Conservation (phyloP, 2,113 vertebrate genomes). For the Ochotona princeps region DNA sequence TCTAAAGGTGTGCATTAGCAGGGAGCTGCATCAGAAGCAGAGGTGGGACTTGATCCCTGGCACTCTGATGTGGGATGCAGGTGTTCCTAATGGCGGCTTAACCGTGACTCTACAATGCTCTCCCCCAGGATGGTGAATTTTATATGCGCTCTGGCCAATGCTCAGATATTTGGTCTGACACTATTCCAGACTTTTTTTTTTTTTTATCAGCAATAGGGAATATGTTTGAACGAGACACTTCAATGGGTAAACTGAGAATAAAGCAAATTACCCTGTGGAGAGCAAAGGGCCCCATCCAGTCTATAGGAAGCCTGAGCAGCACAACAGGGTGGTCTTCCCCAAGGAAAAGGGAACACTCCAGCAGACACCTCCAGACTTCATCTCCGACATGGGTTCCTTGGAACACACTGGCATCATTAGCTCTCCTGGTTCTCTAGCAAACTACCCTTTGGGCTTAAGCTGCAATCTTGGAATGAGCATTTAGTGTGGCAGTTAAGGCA, state of each 20-base stretch:
- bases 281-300: not conserved
- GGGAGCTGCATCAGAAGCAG: too few species aligned
- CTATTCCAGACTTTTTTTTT: not conserved
- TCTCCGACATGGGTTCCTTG: too few species aligned
- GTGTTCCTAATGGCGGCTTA: too few species aligned
- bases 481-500: too few species aligned
- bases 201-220: not conserved
- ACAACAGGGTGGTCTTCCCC: not conserved
- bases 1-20: too few species aligned
- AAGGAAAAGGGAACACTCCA: not conserved
- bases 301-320: not conserved
- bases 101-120: too few species aligned
- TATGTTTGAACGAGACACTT: not conserved
- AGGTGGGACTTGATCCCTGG: too few species aligned
- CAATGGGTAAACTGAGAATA: not conserved
- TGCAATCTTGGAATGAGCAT: not conserved
- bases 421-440: not conserved
- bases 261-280: not conserved
- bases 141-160: not conserved
- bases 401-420: too few species aligned
- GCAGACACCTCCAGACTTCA: not conserved
- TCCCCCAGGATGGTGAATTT: not conserved
- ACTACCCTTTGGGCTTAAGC: not conserved
- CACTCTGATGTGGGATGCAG: too few species aligned
- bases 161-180: not conserved